phyloP scores from a whole-genome alignment of 2,888 invertebrate genomes.

The Xestia ashworthii region DNA sequence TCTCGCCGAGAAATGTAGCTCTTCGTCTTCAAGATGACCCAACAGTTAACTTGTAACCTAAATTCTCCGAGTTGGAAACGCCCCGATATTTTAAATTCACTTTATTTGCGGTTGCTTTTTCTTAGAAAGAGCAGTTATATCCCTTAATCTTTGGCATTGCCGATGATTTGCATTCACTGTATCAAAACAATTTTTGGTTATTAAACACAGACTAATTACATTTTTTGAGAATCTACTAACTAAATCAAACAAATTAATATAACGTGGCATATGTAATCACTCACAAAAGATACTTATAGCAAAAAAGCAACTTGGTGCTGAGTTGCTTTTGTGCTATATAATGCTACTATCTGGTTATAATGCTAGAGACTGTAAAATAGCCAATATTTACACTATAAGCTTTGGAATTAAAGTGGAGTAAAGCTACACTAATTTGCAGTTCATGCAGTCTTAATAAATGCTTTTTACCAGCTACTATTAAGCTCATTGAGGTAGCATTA shows the following conservation, averaged over 20 bases:
- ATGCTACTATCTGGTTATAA: too few relatives aligned
- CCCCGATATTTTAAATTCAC: slow-evolving; percentile 30
- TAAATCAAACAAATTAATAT: background rate
- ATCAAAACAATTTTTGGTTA: background rate
- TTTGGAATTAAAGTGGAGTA: too few relatives aligned
- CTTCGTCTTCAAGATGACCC: slow-evolving; percentile 37
- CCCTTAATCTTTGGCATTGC: background rate
- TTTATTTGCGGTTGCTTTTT: background rate
- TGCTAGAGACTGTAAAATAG: too few relatives aligned
- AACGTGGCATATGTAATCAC: background rate
- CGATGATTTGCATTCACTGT: background rate
- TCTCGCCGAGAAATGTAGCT: slow-evolving; percentile 15
- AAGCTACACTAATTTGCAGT: too few relatives aligned
- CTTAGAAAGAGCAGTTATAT: background rate
- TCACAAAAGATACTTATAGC: too few relatives aligned
- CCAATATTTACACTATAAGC: too few relatives aligned
- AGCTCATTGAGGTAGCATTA: too few relatives aligned
- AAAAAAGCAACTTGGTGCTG: too few relatives aligned
- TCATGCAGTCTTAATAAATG: too few relatives aligned
- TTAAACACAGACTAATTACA: too few relatives aligned
- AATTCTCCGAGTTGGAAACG: slow-evolving; percentile 30
- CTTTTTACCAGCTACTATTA: too few relatives aligned
- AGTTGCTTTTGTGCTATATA: too few relatives aligned
- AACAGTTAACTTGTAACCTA: slow-evolving; percentile 47
- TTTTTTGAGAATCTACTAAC: background rate